Evolutionary conservation across 1,140 invertebrate species (phyloP), one percentile per base, ranked within the genome.

Genomic region (Akabosia matsudoensis): DNA sequence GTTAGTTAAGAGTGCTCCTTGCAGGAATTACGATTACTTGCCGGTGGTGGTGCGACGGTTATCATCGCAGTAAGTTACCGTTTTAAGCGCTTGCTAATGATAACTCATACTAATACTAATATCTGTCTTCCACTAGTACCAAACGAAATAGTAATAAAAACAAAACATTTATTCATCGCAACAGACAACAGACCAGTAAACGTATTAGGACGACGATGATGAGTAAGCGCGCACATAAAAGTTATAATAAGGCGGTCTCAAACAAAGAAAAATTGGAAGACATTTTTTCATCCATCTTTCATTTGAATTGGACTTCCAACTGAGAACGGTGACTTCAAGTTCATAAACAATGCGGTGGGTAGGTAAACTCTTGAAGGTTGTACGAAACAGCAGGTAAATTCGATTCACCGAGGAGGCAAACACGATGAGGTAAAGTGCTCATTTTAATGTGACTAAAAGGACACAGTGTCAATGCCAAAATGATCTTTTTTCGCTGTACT

Each of bases 251-350:
- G 61, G 61, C 61, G 61, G 61, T 31, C n/a, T 67, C 7, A 10
- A 67, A 67, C 61, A 67, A 67, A 67, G 61, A 31, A 67, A 31
- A 67, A 67, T 67, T 31, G 28, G 24, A 67, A 67, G 61, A 67
- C 61, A 67, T 67, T 67, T 45, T 30, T 67, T 30, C 61, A 67
- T 67, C 61, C 61, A 67, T 67, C 61, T 67, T 67, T 67, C 61
- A 67, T 67, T 67, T 22, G 61, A 67, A 67, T 67, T 67, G 31
- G 61, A 67, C 28, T 67, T 67, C 61, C 61, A 30, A 31, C 61
- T 30, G 61, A 67, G 61, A 67, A 67, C 31, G 61, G 61, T 67
- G 61, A 67, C 61, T 67, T 28, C 61, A 67, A 67, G 61, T 67
- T 67, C 61, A 22, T 67, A 67, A 67, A 67, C 61, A 67, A 67